Conservation (phyloP, 2,888 invertebrate genomes). For the Gandaritis pyraliata region DNA sequence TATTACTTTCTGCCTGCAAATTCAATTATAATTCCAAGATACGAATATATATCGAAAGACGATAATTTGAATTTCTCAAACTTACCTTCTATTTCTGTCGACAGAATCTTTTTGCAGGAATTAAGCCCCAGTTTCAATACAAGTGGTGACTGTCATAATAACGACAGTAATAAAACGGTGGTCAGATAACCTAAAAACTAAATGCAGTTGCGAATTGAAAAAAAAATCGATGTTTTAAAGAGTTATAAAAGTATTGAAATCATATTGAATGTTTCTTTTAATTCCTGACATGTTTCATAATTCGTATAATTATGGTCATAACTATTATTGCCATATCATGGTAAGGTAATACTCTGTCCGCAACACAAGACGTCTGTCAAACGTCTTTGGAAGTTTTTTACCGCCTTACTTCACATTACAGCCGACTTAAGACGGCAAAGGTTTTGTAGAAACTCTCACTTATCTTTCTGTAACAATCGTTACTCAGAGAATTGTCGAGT, state of each 20-base stretch:
- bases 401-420: too few species aligned
- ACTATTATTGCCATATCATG: too few species aligned
- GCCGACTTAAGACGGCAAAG: neutral
- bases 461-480: slow-evolving; percentile 47
- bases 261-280: too few species aligned
- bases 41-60: slow-evolving; percentile 5
- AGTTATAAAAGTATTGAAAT: too few species aligned
- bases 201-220: too few species aligned
- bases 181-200: too few species aligned
- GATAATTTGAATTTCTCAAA: slow-evolving; percentile 22
- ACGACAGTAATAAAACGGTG: neutral
- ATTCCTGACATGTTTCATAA: too few species aligned
- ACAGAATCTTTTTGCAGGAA: slow-evolving; percentile 22
- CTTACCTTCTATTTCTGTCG: slow-evolving; percentile 14
- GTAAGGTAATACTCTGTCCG: too few species aligned
- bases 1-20: neutral
- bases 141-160: neutral
- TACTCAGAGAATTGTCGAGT: slow-evolving; percentile 61
- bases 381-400: too few species aligned
- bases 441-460: neutral
- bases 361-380: too few species aligned
- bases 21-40: slow-evolving; percentile 7
- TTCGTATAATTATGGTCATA: too few species aligned
- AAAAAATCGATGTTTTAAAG: too few species aligned
- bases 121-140: neutral